These are phyloP conservation scores for Blastobasis lacticolella DNA, from an alignment of 2,888 invertebrate species.

Conservation along the genomic window DNA sequence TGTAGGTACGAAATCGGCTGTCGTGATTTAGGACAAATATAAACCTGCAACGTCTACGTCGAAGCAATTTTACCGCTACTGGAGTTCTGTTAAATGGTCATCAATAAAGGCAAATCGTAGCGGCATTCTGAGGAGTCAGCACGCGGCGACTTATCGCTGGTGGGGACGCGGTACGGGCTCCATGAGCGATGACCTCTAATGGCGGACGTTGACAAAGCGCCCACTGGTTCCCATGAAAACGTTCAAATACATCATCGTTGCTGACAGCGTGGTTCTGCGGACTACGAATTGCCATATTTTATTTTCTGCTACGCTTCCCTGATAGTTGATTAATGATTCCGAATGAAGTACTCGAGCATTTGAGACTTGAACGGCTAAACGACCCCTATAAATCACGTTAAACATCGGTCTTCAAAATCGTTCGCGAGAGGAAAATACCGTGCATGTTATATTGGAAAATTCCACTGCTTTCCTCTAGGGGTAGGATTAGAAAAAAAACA, in stretches of 20 bases:
- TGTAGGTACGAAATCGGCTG: too few relatives aligned
- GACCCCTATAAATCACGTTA: slow-evolving; percentile 17
- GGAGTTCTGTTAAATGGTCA: too few relatives aligned
- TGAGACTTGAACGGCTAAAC: slow-evolving; percentile 17
- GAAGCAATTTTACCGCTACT: too few relatives aligned
- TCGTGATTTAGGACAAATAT: too few relatives aligned
- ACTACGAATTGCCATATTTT: slow-evolving; percentile 68
- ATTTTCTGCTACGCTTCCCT: slow-evolving; percentile 58
- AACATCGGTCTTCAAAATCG: slow-evolving; percentile 9
- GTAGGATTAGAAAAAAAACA: slow-evolving; percentile 25
- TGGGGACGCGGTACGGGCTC: slow-evolving; percentile 17
- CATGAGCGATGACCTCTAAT: slow-evolving; percentile 67
- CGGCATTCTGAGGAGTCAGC: too few relatives aligned
- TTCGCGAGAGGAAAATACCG: not conserved
- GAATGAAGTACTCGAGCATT: slow-evolving; percentile 27
- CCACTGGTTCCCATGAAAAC: slow-evolving; percentile 63
- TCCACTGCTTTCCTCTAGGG: slow-evolving; percentile 6
- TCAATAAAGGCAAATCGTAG: too few relatives aligned
- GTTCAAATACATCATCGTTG: slow-evolving; percentile 69
- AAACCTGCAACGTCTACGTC: too few relatives aligned
- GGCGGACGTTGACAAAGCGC: slow-evolving; percentile 70
- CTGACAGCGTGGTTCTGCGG: slow-evolving; percentile 61
- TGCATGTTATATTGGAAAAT: slow-evolving; percentile 8
- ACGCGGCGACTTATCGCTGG: slow-evolving; percentile 9
- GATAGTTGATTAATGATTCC: slow-evolving; percentile 63